A percentile compares a stretch with the other conserved stretches of the same genome.
These are phyloP conservation scores for Apodemia duryi DNA, from an alignment of 2,888 invertebrate species.

Conservation along the genomic window DNA sequence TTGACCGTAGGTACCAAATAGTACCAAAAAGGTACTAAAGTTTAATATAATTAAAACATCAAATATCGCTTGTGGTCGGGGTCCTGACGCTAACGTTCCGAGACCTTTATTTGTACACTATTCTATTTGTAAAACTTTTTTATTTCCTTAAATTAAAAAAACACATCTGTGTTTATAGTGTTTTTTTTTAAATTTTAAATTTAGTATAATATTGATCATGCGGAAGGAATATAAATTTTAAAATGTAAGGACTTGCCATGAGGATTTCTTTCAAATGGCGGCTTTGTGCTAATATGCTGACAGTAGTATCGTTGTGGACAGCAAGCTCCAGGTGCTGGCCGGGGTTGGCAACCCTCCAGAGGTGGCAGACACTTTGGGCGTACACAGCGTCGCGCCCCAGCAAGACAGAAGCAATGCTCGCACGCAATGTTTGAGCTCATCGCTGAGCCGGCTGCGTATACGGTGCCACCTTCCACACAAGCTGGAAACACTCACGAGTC, in stretches of 20 bases:
- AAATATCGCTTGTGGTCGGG: too few relatives aligned
- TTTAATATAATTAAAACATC: too few relatives aligned
- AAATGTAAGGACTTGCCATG: constrained; percentile 39
- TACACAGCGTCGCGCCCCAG: constrained; percentile 86
- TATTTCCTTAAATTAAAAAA: too few relatives aligned
- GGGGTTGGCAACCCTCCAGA: constrained; percentile 84
- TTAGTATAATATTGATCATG: not conserved
- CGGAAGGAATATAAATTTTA: not conserved
- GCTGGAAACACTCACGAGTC: constrained; percentile 69
- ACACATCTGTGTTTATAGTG: too few relatives aligned
- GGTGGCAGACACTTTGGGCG: constrained; percentile 88
- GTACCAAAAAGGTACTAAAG: too few relatives aligned
- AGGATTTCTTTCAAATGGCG: constrained; percentile 38
- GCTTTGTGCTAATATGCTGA: constrained; percentile 39
- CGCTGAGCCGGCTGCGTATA: constrained; percentile 90
- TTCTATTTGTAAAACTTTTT: too few relatives aligned
- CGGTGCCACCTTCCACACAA: constrained; percentile 84
- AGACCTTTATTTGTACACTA: too few relatives aligned
- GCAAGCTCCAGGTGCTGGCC: constrained; percentile 82
- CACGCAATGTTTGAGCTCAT: constrained; percentile 89
- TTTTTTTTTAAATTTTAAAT: not conserved
- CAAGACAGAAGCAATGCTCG: constrained; percentile 92
- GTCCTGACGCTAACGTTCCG: too few relatives aligned
- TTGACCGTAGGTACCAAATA: too few relatives aligned
- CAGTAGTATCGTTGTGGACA: constrained; percentile 91